Evolutionary conservation across 2,888 invertebrate species (phyloP).

Genomic region (Dilophus febrilis): DNA sequence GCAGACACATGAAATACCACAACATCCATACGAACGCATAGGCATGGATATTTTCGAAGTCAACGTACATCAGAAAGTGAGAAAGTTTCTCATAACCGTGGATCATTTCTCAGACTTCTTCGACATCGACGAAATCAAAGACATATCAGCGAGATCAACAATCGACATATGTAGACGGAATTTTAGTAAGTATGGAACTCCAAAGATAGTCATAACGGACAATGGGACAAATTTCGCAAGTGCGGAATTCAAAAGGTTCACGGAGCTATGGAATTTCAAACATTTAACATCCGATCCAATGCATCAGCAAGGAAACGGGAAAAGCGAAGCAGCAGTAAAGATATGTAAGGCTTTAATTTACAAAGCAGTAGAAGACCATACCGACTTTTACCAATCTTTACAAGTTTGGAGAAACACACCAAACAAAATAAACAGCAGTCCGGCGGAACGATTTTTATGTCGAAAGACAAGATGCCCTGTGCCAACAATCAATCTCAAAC

Average conservation of each 20-base stretch:
- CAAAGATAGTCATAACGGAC: slow-evolving; percentile 9
- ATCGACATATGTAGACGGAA: slow-evolving; percentile 8
- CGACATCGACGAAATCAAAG: slow-evolving; percentile 10
- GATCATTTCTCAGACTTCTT: slow-evolving; percentile 13
- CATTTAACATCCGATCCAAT: not conserved
- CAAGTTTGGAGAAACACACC: not conserved
- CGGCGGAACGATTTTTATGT: not conserved
- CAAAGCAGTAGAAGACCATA: not conserved
- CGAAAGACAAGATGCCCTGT: not conserved
- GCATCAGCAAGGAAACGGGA: not conserved
- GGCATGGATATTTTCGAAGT: slow-evolving; percentile 10
- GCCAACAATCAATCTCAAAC: not conserved
- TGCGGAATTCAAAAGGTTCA: slow-evolving; percentile 8
- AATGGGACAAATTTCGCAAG: slow-evolving; percentile 11
- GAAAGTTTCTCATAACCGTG: slow-evolving; percentile 9
- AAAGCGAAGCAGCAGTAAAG: not conserved
- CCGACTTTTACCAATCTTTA: not conserved
- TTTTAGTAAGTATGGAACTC: slow-evolving; percentile 12
- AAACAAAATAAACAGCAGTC: not conserved
- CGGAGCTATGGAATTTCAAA: slow-evolving; percentile 12
- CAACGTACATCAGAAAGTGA: slow-evolving; percentile 3
- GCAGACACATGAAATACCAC: slow-evolving; percentile 8
- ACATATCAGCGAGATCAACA: slow-evolving; percentile 6
- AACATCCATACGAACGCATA: slow-evolving; percentile 10
- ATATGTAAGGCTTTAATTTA: not conserved